Conservation (phyloP, 1,140 invertebrate species). For the Centruroides vittatus region DNA sequence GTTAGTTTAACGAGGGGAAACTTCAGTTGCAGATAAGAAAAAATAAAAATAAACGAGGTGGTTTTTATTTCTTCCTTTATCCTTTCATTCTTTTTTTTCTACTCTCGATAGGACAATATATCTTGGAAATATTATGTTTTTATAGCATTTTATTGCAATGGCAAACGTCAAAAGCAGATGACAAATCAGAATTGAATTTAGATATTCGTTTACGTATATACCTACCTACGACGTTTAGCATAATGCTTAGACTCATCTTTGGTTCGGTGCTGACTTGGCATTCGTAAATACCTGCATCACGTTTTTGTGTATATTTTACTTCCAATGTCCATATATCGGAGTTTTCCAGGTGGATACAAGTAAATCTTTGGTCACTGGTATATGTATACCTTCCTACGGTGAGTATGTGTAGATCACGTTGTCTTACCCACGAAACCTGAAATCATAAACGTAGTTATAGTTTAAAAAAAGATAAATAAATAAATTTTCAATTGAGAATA, state of each 20-base stretch:
- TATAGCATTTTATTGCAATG: not conserved
- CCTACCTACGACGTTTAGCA: slow-evolving; percentile 70
- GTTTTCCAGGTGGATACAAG: slow-evolving; percentile 62
- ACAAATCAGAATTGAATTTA: too few species aligned
- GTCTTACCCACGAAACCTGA: slow-evolving; percentile 79
- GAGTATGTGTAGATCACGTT: slow-evolving; percentile 74
- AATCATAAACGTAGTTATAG: not conserved
- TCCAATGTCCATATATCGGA: slow-evolving; percentile 80
- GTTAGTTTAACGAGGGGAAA: not conserved
- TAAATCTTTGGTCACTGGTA: slow-evolving; percentile 80
- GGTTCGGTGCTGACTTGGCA: slow-evolving; percentile 81
- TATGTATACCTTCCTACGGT: slow-evolving; percentile 81
- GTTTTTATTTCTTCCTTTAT: not conserved
- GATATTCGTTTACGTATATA: slow-evolving; percentile 14
- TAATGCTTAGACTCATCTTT: slow-evolving; percentile 65
- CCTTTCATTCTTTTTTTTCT: not conserved
- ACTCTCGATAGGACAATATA: not conserved
- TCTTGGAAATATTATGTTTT: not conserved
- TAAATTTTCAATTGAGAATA: too few species aligned
- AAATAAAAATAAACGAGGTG: not conserved
- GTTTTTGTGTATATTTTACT: slow-evolving; percentile 78
- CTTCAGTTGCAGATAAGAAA: not conserved
- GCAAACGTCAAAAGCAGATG: too few species aligned
- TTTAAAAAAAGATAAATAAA: too few species aligned
- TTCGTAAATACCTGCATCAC: slow-evolving; percentile 76